phyloP scores from a whole-genome alignment of 1,140 invertebrate species.

The Pseudomyrmex flavicornis region DNA sequence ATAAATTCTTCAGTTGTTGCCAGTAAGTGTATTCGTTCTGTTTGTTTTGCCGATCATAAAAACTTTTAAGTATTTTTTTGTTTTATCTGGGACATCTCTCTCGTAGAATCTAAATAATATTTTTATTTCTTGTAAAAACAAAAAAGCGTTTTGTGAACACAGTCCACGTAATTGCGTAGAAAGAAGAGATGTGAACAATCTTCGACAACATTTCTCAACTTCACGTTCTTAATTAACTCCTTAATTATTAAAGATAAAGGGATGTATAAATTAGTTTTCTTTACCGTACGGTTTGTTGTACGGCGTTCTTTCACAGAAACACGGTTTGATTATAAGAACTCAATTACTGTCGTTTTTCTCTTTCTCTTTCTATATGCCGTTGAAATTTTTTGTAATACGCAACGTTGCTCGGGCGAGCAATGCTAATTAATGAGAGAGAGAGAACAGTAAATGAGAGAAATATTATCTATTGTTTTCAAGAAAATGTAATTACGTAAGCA shows the following conservation, averaged over 20 bases:
- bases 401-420: neutral
- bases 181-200: no score
- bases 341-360: neutral
- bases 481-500: neutral
- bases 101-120: no score
- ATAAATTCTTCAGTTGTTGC: neutral
- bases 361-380: no score
- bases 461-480: neutral
- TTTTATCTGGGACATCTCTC: no score
- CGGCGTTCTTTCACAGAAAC: neutral
- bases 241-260: no score
- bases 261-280: constrained; percentile 7
- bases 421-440: neutral
- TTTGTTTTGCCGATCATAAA: neutral
- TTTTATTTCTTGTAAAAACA: no score
- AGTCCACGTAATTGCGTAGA: no score
- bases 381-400: neutral
- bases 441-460: neutral
- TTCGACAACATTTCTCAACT: no score
- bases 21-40: neutral
- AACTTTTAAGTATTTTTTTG: neutral
- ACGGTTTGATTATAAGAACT: neutral
- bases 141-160: no score
- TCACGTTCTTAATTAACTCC: no score
- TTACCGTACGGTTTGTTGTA: neutral